A percentile compares a stretch with the other conserved stretches of the same genome.
These are phyloP conservation scores for Motacilla alba DNA, from an alignment of 2,113 vertebrate genomes.

Conservation along the genomic window DNA sequence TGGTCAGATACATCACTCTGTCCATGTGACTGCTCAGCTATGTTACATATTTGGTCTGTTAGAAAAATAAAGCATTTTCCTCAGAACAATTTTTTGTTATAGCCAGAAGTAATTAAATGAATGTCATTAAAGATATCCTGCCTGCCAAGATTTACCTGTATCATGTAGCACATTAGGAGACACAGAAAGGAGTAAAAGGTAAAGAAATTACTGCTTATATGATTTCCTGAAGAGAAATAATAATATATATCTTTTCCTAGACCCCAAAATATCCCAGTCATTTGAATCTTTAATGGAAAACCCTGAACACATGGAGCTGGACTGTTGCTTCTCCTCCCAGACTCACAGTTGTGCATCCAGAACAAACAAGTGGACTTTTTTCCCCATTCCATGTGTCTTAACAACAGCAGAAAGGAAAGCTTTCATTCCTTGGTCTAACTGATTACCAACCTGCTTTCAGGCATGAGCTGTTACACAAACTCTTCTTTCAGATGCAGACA, in stretches of 20 bases:
- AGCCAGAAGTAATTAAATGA: not conserved
- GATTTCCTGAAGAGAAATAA: not conserved
- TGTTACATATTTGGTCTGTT: not conserved
- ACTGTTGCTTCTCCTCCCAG: not conserved
- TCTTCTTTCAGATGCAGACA: not conserved
- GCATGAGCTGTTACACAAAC: not conserved
- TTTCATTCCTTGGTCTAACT: not conserved
- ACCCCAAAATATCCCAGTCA: not conserved
- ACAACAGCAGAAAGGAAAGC: not conserved
- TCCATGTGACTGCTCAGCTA: not conserved
- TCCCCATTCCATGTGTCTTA: not conserved
- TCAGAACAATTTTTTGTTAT: not conserved
- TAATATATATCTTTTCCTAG: not conserved
- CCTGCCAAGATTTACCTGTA: not conserved
- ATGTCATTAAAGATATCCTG: not conserved
- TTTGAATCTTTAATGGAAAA: not conserved
- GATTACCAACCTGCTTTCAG: not conserved
- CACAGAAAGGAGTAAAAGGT: not conserved
- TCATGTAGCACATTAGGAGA: not conserved
- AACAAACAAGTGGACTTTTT: not conserved
- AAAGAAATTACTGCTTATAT: not conserved
- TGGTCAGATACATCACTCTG: not conserved
- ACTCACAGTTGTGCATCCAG: rapidly evolving
- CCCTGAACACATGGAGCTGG: not conserved
- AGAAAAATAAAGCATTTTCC: not conserved